These are phyloP conservation scores for Semotilus atromaculatus DNA, from an alignment of 2,797 vertebrate genomes.

Conservation along the genomic window DNA sequence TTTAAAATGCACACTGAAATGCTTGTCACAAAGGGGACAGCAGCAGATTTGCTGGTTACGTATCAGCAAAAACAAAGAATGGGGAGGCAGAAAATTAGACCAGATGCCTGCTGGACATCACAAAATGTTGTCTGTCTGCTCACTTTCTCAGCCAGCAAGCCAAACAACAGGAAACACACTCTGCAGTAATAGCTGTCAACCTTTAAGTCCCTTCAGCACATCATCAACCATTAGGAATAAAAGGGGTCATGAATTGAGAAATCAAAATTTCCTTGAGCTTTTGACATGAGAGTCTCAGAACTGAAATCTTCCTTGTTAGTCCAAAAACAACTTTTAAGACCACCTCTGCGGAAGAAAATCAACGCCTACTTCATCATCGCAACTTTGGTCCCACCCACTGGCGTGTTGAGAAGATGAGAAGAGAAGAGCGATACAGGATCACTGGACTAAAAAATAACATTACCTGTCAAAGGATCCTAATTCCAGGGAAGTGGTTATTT, in stretches of 20 bases:
- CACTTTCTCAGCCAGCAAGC: background rate
- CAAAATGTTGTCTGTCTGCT: background rate
- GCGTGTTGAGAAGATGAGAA: too few species aligned
- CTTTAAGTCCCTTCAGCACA: background rate
- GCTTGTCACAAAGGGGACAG: background rate
- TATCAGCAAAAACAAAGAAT: background rate
- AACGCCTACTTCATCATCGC: too few species aligned
- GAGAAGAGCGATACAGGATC: too few species aligned
- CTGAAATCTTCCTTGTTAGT: too few species aligned
- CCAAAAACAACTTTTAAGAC: too few species aligned
- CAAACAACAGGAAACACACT: conserved; percentile 12
- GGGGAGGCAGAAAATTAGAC: background rate
- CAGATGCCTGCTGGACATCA: conserved; percentile 7
- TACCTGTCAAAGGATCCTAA: too few species aligned
- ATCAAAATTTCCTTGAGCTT: too few species aligned
- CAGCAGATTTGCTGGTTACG: background rate
- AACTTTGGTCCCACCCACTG: too few species aligned
- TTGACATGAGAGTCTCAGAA: too few species aligned
- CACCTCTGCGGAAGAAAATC: too few species aligned
- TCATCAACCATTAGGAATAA: conserved; percentile 5
- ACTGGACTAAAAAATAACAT: too few species aligned
- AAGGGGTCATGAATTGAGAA: background rate
- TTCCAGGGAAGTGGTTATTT: too few species aligned
- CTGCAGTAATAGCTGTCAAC: background rate
- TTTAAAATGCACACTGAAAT: conserved; percentile 2